phyloP scores from a whole-genome alignment of 2,113 vertebrate species.

The Atractosteus spatula region DNA sequence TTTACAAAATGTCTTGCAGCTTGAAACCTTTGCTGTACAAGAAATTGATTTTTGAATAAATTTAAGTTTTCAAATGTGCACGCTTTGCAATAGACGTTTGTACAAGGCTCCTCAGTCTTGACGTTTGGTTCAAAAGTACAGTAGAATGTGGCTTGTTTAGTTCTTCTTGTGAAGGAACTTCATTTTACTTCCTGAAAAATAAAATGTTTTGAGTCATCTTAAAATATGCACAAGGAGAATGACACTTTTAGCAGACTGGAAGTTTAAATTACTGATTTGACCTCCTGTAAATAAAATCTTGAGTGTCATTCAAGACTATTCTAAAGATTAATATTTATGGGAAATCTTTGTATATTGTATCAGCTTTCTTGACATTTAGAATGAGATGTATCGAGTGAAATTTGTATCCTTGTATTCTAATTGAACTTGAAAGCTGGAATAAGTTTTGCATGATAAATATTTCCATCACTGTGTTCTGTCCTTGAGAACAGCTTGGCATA shows the following conservation, averaged over 20 bases:
- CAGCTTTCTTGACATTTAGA: too few relatives aligned
- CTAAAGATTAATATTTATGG: too few relatives aligned
- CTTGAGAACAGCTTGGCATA: not conserved
- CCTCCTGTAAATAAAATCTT: too few relatives aligned
- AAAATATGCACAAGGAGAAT: too few relatives aligned
- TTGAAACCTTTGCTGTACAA: conserved; percentile 12
- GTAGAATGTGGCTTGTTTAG: conserved; percentile 51
- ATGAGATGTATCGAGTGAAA: too few relatives aligned
- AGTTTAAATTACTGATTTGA: too few relatives aligned
- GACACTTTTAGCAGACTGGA: too few relatives aligned
- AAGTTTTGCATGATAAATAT: too few relatives aligned
- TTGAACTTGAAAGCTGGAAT: not conserved
- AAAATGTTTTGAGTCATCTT: conserved; percentile 1
- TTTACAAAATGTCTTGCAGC: conserved; percentile 53
- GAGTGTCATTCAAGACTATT: too few relatives aligned
- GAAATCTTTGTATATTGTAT: too few relatives aligned
- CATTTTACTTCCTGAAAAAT: conserved; percentile 91
- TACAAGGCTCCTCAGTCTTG: conserved; percentile 8
- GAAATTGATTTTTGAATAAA: conserved; percentile 29
- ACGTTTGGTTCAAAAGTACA: conserved; percentile 32
- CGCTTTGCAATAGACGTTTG: conserved; percentile 18
- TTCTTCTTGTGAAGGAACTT: conserved; percentile 99
- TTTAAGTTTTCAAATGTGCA: conserved; percentile 28
- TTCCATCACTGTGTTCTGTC: not conserved
- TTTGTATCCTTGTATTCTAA: too few relatives aligned